These are phyloP conservation scores for Noctua janthina DNA, from an alignment of 2,888 invertebrate genomes.

Conservation along the genomic window DNA sequence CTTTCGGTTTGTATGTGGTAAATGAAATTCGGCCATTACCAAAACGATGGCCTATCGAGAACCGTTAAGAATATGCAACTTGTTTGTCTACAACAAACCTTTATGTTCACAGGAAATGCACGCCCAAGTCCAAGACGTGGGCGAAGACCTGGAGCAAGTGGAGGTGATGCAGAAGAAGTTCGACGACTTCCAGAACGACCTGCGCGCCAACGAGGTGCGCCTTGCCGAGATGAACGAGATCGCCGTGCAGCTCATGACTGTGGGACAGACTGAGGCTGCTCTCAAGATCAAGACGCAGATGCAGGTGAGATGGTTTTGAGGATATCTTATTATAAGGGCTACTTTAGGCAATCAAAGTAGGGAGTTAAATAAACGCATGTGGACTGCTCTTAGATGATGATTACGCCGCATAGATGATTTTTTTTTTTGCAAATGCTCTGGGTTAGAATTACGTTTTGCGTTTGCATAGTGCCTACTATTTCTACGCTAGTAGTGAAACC, in stretches of 20 bases:
- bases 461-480: too few relatives aligned
- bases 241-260: constrained; percentile 98
- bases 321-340: too few relatives aligned
- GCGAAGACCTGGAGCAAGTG: constrained; percentile 99
- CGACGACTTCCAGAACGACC: constrained; percentile 99
- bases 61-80: not conserved
- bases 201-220: constrained; percentile 99
- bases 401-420: too few relatives aligned
- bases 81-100: not conserved
- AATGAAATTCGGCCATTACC: too few relatives aligned
- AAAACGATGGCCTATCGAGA: not conserved
- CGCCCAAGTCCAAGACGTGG: constrained; percentile 98
- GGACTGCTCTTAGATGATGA: too few relatives aligned
- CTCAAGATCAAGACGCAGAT: constrained; percentile 99
- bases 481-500: too few relatives aligned
- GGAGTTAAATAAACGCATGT: too few relatives aligned
- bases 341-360: too few relatives aligned
- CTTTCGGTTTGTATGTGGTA: too few relatives aligned
- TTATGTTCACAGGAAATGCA: constrained; percentile 94
- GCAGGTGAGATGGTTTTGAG: constrained; percentile 89
- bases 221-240: constrained; percentile 99
- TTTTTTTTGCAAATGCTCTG: too few relatives aligned
- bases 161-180: constrained; percentile 99
- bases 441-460: too few relatives aligned
- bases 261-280: constrained; percentile 99